phyloP scores from a whole-genome alignment of 2,113 vertebrate genomes.

The Platichthys stellatus region DNA sequence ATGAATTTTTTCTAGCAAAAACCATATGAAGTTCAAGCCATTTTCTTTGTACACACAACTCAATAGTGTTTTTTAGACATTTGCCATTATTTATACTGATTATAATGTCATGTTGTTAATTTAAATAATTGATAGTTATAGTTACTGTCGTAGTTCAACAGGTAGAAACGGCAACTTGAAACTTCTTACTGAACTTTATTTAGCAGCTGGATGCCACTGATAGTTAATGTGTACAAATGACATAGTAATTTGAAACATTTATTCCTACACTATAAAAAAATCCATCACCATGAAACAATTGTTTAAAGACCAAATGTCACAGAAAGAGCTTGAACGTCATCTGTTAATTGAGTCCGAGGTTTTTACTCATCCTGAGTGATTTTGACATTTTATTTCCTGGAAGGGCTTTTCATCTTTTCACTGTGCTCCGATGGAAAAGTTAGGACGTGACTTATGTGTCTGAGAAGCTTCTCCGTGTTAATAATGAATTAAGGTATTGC shows the following conservation, averaged over 20 bases:
- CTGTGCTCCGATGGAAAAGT: slow-evolving; percentile 21
- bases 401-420: slow-evolving; percentile 41
- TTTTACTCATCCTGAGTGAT: slow-evolving; percentile 55
- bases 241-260: not conserved
- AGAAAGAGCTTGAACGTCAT: slow-evolving; percentile 1
- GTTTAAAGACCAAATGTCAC: slow-evolving; percentile 38
- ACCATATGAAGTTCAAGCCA: not conserved
- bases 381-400: slow-evolving; percentile 59
- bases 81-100: not conserved
- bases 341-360: slow-evolving; percentile 36
- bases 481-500: slow-evolving; percentile 31
- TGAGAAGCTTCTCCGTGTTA: slow-evolving; percentile 15
- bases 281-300: slow-evolving; percentile 14
- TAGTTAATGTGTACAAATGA: not conserved
- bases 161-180: not conserved
- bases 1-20: not conserved
- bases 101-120: no score
- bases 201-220: not conserved
- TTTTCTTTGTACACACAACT: not conserved
- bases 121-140: not conserved
- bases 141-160: not conserved
- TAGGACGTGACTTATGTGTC: slow-evolving; percentile 21
- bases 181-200: not conserved
- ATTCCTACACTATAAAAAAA: not conserved
- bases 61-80: no score